phyloP scores from a whole-genome alignment of 2,888 invertebrate genomes.

The Watsonalla binaria region DNA sequence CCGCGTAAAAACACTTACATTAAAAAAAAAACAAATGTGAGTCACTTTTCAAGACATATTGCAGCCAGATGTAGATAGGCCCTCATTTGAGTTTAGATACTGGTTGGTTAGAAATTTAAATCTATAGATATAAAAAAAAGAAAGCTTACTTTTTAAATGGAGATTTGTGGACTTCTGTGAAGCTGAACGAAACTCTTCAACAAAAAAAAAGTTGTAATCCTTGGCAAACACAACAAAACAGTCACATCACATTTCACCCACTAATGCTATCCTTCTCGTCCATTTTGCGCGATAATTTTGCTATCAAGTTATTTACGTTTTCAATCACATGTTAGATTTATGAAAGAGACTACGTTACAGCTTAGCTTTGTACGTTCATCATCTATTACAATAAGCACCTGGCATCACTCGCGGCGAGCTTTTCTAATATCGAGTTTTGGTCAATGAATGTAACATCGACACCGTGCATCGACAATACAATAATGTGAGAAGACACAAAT shows the following conservation, averaged over 20 bases:
- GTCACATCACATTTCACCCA: slow-evolving; percentile 55
- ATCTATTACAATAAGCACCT: slow-evolving; percentile 29
- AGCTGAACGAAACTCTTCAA: slow-evolving; percentile 13
- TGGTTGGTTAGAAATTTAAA: neutral
- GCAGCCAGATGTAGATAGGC: slow-evolving; percentile 16
- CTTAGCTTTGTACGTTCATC: slow-evolving; percentile 22
- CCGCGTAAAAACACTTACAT: slow-evolving; percentile 18
- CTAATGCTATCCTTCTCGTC: slow-evolving; percentile 56
- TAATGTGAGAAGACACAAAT: slow-evolving; percentile 1
- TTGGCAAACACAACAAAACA: slow-evolving; percentile 26
- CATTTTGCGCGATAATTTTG: slow-evolving; percentile 57
- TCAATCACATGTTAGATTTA: slow-evolving; percentile 57
- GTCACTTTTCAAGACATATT: slow-evolving; percentile 13
- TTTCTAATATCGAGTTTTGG: slow-evolving; percentile 15
- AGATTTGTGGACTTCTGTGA: slow-evolving; percentile 9
- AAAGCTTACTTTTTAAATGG: slow-evolving; percentile 22
- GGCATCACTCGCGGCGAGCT: slow-evolving; percentile 41
- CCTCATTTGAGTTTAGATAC: neutral
- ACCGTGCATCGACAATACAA: slow-evolving; percentile 2
- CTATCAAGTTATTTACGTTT: slow-evolving; percentile 60
- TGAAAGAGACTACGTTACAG: slow-evolving; percentile 6
- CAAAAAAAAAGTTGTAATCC: slow-evolving; percentile 6
- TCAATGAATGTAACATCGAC: slow-evolving; percentile 10
- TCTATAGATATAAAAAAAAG: slow-evolving; percentile 5
- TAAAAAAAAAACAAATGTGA: slow-evolving; percentile 33